Base-by-base conservation (phyloP, 2,888 invertebrate genomes). In the Eupithecia exiguata region DNA sequence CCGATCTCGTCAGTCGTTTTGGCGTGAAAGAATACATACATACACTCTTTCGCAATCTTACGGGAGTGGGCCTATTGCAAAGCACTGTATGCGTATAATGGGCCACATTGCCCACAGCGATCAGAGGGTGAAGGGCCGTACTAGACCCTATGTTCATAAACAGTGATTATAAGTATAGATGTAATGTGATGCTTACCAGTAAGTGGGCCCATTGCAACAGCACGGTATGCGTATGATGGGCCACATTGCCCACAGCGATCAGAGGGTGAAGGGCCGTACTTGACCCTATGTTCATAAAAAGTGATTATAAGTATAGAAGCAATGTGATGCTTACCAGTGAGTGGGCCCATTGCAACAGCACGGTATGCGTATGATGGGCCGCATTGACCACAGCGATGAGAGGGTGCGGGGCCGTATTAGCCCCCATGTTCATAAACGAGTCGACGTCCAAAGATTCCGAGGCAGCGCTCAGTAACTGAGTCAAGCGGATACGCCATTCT, bases 401-500 rank as follows among this genome's bases (percentile, higher is more conserved):
- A 96, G 98, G 79, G 96, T 95, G 84, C 96, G 95, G 79, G 0
- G 66, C 53, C 5, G 65, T 35, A 53, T 69, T 73, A 1, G 69
- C 62, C 53, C 68, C 73, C 69, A 66, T 69, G 62, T 74, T 71
- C 16, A 92, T 79, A 82, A 92, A 91, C 7, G 91, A 84, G 63
- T 90, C 88, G 7, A 87, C 84, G 0, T 82, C 77, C 30, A 93
- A 82, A 0, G 84, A 77, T 1, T 82, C 84, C 5, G 85, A 75
- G 0, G 92, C 89, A 1, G 93, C 94, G 69, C 87, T 87, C 71
- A 93, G 95, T 67, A 99, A 90, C 89, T 99, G 99, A 10, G 98
- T 95, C 68, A 99, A 94, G 68, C 99, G 96, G 18, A 98, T 95
- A 43, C 99, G 96, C 94, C 97, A 98, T 87, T 99, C 99, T 83